These are phyloP conservation scores for Drosophila tanythrix DNA, from an alignment of 2,888 invertebrate genomes.

Conservation along the genomic window DNA sequence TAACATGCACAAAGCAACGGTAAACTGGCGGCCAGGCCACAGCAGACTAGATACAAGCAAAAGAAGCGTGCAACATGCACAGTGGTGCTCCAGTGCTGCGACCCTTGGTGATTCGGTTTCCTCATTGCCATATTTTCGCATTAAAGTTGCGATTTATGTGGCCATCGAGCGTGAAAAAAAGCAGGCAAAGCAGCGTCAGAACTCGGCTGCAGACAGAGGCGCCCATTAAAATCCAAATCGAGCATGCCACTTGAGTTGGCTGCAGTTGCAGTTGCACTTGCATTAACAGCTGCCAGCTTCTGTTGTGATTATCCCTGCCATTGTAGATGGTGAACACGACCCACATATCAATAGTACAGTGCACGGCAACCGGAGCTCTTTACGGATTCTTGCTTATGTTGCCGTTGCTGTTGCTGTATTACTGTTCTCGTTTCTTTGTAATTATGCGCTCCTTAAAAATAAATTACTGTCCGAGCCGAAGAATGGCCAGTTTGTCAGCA, in stretches of 20 bases:
- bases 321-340: slow-evolving; percentile 11
- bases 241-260: slow-evolving; percentile 34
- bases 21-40: background rate
- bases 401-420: slow-evolving; percentile 7
- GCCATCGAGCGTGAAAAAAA: slow-evolving; percentile 35
- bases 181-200: slow-evolving; percentile 16
- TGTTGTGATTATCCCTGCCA: slow-evolving; percentile 7
- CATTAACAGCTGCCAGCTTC: slow-evolving; percentile 1
- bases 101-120: slow-evolving; percentile 43
- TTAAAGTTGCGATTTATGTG: slow-evolving; percentile 71
- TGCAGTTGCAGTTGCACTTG: slow-evolving; percentile 23
- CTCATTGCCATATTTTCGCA: slow-evolving; percentile 54
- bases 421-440: slow-evolving; percentile 21
- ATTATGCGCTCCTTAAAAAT: slow-evolving; percentile 68
- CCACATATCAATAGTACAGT: slow-evolving; percentile 40
- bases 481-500: slow-evolving; percentile 28
- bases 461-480: slow-evolving; percentile 43
- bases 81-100: slow-evolving; percentile 2
- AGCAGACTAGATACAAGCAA: background rate
- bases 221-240: slow-evolving; percentile 30
- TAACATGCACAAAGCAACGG: slow-evolving; percentile 43
- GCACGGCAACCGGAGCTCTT: slow-evolving; percentile 16
- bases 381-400: background rate
- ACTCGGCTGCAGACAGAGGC: slow-evolving; percentile 19
- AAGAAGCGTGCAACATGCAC: slow-evolving; percentile 11